Percentiles rank a stretch among this genome's conserved stretches.
These are phyloP conservation scores for Gnathonemus longibarbis DNA, from an alignment of 2,113 vertebrate species.

Conservation along the genomic window DNA sequence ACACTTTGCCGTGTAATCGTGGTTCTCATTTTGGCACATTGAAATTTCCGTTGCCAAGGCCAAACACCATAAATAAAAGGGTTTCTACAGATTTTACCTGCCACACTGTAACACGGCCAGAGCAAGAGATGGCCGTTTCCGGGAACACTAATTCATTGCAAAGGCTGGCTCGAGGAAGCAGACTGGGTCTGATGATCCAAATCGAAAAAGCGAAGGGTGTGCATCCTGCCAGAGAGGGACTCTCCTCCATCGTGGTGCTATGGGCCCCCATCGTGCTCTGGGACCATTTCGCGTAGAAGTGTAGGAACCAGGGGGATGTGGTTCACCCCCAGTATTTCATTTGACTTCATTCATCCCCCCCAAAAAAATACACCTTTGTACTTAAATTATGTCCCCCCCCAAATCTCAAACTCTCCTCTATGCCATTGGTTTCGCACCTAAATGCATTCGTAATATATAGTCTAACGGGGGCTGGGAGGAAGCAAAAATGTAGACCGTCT, in stretches of 20 bases:
- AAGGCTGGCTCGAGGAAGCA: slow-evolving; percentile 63
- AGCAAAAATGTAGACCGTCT: neutral
- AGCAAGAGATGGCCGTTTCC: slow-evolving; percentile 73
- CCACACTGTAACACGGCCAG: slow-evolving; percentile 73
- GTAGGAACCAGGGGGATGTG: neutral
- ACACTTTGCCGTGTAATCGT: slow-evolving; percentile 79
- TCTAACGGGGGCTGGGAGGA: neutral
- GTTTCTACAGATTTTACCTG: slow-evolving; percentile 85
- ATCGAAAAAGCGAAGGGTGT: slow-evolving; percentile 82
- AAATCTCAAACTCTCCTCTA: neutral
- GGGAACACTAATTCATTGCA: slow-evolving; percentile 88
- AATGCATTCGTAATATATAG: neutral
- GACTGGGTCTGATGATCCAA: slow-evolving; percentile 66
- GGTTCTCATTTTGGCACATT: slow-evolving; percentile 95
- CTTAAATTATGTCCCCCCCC: neutral
- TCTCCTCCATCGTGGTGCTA: slow-evolving; percentile 65
- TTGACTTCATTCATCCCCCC: neutral
- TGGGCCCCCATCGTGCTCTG: slow-evolving; percentile 71
- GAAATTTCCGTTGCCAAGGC: slow-evolving; percentile 93
- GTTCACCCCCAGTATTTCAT: neutral
- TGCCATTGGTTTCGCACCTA: neutral
- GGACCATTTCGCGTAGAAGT: slow-evolving; percentile 58
- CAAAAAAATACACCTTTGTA: neutral
- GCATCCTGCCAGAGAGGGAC: slow-evolving; percentile 77
- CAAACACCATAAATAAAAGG: slow-evolving; percentile 91